Conservation (phyloP, 2,888 invertebrate species). For the Tipula helvola region DNA sequence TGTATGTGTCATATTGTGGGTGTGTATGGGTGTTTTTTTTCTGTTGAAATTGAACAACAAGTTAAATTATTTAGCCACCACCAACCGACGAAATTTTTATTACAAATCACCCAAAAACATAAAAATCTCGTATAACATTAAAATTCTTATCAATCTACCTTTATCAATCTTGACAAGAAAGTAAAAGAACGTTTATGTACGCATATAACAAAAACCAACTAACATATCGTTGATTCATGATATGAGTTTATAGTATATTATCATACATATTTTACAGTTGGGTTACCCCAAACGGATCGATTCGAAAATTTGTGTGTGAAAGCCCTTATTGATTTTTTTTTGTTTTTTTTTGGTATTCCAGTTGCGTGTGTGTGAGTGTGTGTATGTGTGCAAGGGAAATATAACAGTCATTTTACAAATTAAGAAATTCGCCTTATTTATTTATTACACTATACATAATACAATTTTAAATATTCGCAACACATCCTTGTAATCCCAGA, state of each 20-base stretch:
- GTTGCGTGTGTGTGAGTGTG: not conserved
- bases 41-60: not conserved
- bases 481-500: not conserved
- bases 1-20: not conserved
- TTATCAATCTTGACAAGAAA: not conserved
- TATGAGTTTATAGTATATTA: not conserved
- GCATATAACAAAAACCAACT: not conserved
- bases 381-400: not conserved
- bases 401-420: not conserved
- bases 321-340: not conserved
- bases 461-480: not conserved
- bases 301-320: not conserved
- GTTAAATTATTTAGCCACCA: not conserved
- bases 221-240: constrained; percentile 4
- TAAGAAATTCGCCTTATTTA: not conserved
- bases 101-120: not conserved
- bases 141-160: not conserved
- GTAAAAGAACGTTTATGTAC: not conserved
- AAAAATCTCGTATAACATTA: not conserved
- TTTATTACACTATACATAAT: not conserved
- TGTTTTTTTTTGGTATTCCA: not conserved
- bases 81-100: not conserved
- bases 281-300: not conserved
- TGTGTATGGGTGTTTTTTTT: not conserved
- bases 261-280: not conserved